phyloP scores from a whole-genome alignment of 2,888 invertebrate species.

The Melolontha melolontha region DNA sequence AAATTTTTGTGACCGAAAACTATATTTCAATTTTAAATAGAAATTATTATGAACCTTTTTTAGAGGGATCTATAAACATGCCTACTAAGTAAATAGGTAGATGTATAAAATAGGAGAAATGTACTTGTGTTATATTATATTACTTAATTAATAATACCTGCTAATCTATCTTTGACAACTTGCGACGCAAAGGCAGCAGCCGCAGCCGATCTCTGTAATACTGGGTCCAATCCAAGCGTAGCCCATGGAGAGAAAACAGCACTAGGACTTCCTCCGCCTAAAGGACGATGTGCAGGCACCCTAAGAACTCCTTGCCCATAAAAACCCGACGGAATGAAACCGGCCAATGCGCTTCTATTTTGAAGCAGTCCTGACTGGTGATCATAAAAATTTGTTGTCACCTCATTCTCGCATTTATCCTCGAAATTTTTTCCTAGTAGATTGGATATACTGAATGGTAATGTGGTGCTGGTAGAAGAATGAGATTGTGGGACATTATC shows the following conservation, averaged over 20 bases:
- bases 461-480: constrained; percentile 69
- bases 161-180: constrained; percentile 85
- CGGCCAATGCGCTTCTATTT: constrained; percentile 52
- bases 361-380: constrained; percentile 56
- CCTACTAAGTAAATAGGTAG: no score
- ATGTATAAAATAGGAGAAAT: no score
- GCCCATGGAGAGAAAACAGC: constrained; percentile 64
- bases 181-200: constrained; percentile 83
- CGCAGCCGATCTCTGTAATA: constrained; percentile 74
- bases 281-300: constrained; percentile 83
- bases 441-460: constrained; percentile 87
- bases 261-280: constrained; percentile 69
- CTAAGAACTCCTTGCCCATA: constrained; percentile 80
- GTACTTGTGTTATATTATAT: no score
- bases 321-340: constrained; percentile 64
- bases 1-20: no score
- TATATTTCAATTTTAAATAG: no score
- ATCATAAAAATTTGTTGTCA: constrained; percentile 57
- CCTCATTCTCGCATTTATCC: constrained; percentile 66
- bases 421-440: constrained; percentile 82
- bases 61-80: no score
- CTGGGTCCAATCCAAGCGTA: constrained; percentile 70
- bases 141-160: constrained; percentile 72
- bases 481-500: constrained; percentile 66
- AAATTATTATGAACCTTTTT: no score